Percentiles rank a stretch among this genome's conserved stretches.
Conservation (phyloP, 2,888 invertebrate genomes). For the Gonocerus acuteangulatus region DNA sequence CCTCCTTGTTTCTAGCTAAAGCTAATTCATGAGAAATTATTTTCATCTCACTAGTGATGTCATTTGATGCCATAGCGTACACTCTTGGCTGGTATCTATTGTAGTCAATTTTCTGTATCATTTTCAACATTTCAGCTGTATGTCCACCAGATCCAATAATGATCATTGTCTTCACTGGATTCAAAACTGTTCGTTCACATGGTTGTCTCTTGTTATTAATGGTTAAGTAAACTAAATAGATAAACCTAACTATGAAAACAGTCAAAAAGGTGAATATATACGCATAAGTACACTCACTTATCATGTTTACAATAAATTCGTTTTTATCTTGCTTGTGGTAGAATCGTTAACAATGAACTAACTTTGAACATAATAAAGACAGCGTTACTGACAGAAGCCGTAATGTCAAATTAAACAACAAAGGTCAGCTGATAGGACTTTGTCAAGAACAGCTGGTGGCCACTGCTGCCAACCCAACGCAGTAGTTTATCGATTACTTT, state of each 20-base stretch:
- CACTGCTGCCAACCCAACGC: no score
- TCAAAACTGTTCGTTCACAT: conserved; percentile 13
- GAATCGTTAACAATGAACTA: no score
- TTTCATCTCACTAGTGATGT: conserved; percentile 65
- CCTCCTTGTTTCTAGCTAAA: conserved; percentile 37
- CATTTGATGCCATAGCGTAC: conserved; percentile 71
- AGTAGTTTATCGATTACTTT: no score
- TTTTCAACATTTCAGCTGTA: conserved; percentile 84
- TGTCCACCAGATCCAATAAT: conserved; percentile 82
- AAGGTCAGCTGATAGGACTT: no score
- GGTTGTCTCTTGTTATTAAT: conserved; percentile 11
- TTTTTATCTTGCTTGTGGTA: no score
- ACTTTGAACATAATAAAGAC: no score
- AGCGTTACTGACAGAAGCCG: no score
- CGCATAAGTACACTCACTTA: no score
- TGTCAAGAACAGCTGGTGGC: no score
- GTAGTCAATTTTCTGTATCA: conserved; percentile 57
- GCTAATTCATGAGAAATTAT: conserved; percentile 45
- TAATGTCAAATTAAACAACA: no score
- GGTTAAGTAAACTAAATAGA: conserved; percentile 9
- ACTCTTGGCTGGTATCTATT: conserved; percentile 61
- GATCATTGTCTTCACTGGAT: conserved; percentile 47
- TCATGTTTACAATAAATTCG: no score
- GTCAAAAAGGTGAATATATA: background rate
- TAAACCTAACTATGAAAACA: background rate